Evolutionary conservation across 2,113 vertebrate species (phyloP).

Genomic region (Arvicanthis niloticus): DNA sequence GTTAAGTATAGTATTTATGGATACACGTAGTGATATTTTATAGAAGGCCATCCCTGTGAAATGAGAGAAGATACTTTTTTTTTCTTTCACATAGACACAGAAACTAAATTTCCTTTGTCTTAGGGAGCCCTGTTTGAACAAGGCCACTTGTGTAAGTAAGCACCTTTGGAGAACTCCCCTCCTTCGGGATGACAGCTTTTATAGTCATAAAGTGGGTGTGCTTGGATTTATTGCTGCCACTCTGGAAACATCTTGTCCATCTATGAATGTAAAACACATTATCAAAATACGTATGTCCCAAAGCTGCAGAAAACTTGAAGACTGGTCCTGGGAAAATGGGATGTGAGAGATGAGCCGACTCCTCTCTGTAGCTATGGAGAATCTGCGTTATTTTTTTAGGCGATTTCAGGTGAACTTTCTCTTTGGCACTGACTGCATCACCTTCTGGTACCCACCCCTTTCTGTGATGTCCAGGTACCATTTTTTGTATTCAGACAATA

Average conservation of each 20-base stretch:
- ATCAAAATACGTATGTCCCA: background rate
- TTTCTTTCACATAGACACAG: background rate
- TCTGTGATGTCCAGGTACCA: background rate
- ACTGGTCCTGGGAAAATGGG: background rate
- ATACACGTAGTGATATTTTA: constrained; percentile 38
- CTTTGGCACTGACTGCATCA: background rate
- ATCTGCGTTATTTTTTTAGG: background rate
- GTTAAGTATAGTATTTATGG: constrained; percentile 34
- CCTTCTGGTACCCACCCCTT: background rate
- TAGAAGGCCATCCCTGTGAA: constrained; percentile 22
- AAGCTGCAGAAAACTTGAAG: background rate
- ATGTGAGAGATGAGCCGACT: background rate
- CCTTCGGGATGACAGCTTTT: background rate
- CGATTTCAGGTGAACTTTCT: background rate
- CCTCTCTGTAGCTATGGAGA: background rate
- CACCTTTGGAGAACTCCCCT: background rate
- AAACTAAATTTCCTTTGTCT: constrained; percentile 9
- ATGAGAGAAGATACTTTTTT: background rate
- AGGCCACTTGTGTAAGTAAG: background rate
- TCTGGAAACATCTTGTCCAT: constrained; percentile 19
- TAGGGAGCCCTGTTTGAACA: constrained; percentile 35
- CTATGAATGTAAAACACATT: background rate
- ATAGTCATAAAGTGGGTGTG: background rate
- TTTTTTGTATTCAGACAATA: background rate
- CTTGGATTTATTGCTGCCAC: background rate